Evolutionary conservation across 1,140 invertebrate species (phyloP), one percentile per base, ranked within the genome.

Genomic region (Grapholita molesta): DNA sequence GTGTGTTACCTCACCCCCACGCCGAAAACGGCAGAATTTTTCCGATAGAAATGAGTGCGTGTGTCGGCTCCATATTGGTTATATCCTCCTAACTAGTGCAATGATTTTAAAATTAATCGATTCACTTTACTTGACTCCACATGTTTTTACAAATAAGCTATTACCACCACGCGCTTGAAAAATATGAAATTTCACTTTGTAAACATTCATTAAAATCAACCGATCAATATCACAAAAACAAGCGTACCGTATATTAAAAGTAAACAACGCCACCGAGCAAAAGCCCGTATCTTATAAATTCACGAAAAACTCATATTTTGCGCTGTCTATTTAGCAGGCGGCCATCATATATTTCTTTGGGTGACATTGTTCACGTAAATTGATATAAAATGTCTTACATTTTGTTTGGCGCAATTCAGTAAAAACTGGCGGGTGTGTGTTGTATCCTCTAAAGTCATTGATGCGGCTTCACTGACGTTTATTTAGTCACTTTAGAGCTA

Each of bases 361-460:
- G 53, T 30, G 53, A 57, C 53, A 57, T 24, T 24, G 53, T 57
- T 25, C 53, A 24, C 24, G 53, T 28, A 57, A 57, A 57, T 57
- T 57, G 53, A 57, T 57, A 57, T 15, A 57, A 57, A 57, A 57
- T 25, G 53, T 57, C 53, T 24, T 25, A 57, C 53, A 57, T 25
- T 21, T 12, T 25, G 53, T 0, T n/a, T 57, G 53, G 53, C 28
- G 23, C 7, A 25, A 57, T 3, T 30, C n/a, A 28, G n/a, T 15
- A 25, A 9, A 12, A 6, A 15, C n/a, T 5, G n/a, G 11, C 3
- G 35, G n/a, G 11, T 5, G 11, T 12, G 35, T 33, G 7, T 0
- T 11, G 32, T 32, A 21, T 21, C 21, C 5, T 21, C 18, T 21
- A 15, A 3, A 42, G 6, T 21, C 42, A 52, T 52, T 21, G 30